Base-by-base conservation (phyloP, 2,888 invertebrate genomes). In the Lysandra bellargus region DNA sequence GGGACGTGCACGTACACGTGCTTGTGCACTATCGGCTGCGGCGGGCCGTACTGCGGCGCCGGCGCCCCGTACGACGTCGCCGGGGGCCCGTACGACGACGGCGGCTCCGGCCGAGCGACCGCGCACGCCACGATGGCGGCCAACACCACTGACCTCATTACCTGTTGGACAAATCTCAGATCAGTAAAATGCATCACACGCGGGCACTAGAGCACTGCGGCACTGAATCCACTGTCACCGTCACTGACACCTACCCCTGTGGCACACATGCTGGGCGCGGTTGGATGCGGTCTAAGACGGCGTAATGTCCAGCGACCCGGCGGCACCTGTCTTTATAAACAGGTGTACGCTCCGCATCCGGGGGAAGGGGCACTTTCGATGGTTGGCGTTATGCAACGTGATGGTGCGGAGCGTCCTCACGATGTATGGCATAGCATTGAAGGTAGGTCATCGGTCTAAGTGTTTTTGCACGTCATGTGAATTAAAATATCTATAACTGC, bases 1-100 rank as follows among this genome's bases (percentile, higher is more conserved):
- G 98, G 98, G 30, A 98, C 98, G 90, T 98, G 98, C 30, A 98
- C 98, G 92, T 98, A 98, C 17, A 98, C 98, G 88, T 98, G 98
- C 88, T 98, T 98, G 91, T 98, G 98, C 78, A 98, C 96, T 69
- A 97, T 96, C 79, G 97, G 97, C 80, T 96, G 96, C 86, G 97
- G 97, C 7, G 97, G 95, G 30, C 97, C 97, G 85, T 97, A 97
- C 84, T 96, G 96, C 2, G 96, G 95, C 0, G 95, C 91, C 2
- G 96, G 96, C 2, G 92, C 91, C 17, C 95, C 95, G 84, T 95
- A 95, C 64, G 92, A 95, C 3, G 92, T 89, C 12, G 95, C 91
- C 9, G 96, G 96, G 37, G 96, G 95, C 73, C 96, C 95, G 87
- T 96, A 96, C 53, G 93, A 93, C 75, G 92, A 88, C 30, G 95